Conservation (phyloP, 2,888 invertebrate species). For the Villa cingulata region DNA sequence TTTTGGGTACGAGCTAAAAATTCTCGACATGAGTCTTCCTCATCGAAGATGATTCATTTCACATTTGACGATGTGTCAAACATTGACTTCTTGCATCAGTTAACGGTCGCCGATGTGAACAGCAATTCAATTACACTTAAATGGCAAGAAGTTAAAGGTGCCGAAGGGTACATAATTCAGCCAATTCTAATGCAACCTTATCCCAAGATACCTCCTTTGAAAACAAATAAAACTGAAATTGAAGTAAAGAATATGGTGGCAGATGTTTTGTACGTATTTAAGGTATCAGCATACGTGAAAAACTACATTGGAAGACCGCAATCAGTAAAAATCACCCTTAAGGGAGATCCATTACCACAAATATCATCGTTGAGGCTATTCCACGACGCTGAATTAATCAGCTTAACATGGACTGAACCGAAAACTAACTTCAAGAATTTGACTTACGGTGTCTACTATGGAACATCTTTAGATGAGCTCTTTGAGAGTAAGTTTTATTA, state of each 20-base stretch:
- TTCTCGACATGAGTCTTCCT: slow-evolving; percentile 43
- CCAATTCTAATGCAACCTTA: slow-evolving; percentile 42
- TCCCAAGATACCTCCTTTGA: slow-evolving; percentile 38
- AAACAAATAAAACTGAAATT: slow-evolving; percentile 37
- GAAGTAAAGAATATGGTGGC: slow-evolving; percentile 33
- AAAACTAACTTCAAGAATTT: slow-evolving; percentile 31
- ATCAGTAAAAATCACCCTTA: slow-evolving; percentile 31
- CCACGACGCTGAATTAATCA: slow-evolving; percentile 46
- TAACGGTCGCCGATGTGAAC: slow-evolving; percentile 38
- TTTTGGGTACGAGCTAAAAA: slow-evolving; percentile 45
- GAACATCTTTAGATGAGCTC: slow-evolving; percentile 42
- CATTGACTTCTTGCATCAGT: slow-evolving; percentile 45
- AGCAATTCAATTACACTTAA: slow-evolving; percentile 41
- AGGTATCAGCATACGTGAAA: slow-evolving; percentile 41
- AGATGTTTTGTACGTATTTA: slow-evolving; percentile 37
- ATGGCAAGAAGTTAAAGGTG: slow-evolving; percentile 47
- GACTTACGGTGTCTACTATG: slow-evolving; percentile 59
- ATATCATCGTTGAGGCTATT: slow-evolving; percentile 28
- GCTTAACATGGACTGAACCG: slow-evolving; percentile 53
- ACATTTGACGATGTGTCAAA: slow-evolving; percentile 51
- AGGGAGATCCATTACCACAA: slow-evolving; percentile 25
- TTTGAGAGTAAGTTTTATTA: no score
- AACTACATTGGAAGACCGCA: slow-evolving; percentile 35
- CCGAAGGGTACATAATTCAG: slow-evolving; percentile 45
- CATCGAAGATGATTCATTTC: slow-evolving; percentile 44